Percentiles rank a stretch among this genome's conserved stretches.
phyloP scores from a whole-genome alignment of 1,140 invertebrate genomes.

The Metopolophium dirhodum region DNA sequence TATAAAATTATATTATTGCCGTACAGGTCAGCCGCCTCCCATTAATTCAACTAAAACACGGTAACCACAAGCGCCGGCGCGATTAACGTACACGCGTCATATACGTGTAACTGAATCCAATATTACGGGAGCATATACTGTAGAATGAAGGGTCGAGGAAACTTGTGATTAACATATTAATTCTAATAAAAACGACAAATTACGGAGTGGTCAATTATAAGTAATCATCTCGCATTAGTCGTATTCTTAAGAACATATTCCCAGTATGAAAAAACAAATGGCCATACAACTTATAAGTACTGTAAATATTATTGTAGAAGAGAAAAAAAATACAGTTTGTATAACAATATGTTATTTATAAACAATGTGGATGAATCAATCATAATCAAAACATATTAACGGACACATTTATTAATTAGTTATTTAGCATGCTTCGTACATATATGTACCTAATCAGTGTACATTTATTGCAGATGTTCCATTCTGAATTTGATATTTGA shows the following conservation, averaged over 20 bases:
- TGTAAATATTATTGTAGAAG: background rate
- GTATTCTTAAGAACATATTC: background rate
- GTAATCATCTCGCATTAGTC: background rate
- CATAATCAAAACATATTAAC: background rate
- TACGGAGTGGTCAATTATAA: background rate
- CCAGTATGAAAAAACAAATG: background rate
- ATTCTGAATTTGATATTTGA: background rate
- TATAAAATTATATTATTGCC: slow-evolving; percentile 32
- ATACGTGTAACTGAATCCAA: background rate
- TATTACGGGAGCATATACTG: background rate
- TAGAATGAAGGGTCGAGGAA: background rate
- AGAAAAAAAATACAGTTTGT: background rate
- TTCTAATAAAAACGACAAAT: background rate
- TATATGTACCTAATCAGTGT: background rate
- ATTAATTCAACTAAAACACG: slow-evolving; percentile 23
- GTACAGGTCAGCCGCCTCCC: background rate
- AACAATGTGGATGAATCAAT: background rate
- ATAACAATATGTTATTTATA: background rate
- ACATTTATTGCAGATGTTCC: background rate
- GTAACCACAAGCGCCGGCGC: slow-evolving; percentile 34
- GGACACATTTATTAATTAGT: background rate
- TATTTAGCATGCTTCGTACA: background rate
- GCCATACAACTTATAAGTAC: background rate
- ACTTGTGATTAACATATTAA: background rate
- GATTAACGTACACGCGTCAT: background rate